phyloP scores from a whole-genome alignment of 2,888 invertebrate species.

The Eupithecia dodoneata region DNA sequence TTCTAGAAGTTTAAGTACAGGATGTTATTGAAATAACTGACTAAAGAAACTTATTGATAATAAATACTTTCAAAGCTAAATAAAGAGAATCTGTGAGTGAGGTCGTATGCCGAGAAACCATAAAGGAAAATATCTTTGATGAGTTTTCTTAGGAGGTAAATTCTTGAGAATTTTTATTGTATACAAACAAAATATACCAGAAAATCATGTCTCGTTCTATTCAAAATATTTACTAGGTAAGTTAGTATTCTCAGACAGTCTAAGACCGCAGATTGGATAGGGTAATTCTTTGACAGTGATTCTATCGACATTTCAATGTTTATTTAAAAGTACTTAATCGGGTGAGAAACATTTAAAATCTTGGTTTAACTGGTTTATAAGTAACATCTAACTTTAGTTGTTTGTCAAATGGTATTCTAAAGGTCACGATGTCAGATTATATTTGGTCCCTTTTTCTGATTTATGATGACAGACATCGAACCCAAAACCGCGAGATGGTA shows the following conservation, averaged over 20 bases:
- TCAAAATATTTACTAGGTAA: no score
- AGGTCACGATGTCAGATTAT: conserved; percentile 20
- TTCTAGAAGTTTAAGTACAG: conserved; percentile 55
- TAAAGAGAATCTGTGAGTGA: background rate
- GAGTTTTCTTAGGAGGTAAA: background rate
- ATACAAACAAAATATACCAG: no score
- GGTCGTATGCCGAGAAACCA: background rate
- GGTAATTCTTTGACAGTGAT: background rate
- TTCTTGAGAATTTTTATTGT: background rate
- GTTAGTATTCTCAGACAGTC: no score
- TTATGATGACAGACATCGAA: conserved; percentile 18
- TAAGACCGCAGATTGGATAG: background rate
- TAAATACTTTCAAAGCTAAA: background rate
- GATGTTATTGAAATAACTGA: conserved; percentile 31
- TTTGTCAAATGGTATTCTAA: conserved; percentile 15
- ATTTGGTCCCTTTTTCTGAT: conserved; percentile 22
- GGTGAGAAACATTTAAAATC: background rate
- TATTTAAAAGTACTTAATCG: background rate
- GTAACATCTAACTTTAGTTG: conserved; percentile 8
- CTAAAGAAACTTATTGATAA: background rate
- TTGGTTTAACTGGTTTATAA: background rate
- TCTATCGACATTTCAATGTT: background rate
- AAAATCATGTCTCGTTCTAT: no score
- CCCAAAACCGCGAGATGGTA: conserved; percentile 20
- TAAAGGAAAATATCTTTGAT: background rate